phyloP scores from a whole-genome alignment of 2,113 vertebrate species.

The Narcine bancroftii region DNA sequence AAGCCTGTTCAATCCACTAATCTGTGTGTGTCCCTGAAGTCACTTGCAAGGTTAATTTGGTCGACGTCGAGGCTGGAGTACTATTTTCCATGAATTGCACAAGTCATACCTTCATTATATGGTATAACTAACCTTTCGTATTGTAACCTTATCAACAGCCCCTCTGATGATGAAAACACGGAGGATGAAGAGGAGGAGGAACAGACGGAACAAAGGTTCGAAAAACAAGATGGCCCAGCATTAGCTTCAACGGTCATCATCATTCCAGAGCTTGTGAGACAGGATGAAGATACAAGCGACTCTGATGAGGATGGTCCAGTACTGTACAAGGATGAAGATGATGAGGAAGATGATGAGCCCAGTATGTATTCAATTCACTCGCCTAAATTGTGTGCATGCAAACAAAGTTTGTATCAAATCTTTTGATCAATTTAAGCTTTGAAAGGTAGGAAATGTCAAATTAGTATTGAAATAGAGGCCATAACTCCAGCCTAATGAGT shows the following conservation, averaged over 20 bases:
- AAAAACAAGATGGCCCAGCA: slow-evolving; percentile 62
- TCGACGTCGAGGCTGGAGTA: background rate
- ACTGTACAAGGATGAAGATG: slow-evolving; percentile 75
- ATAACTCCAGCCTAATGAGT: background rate
- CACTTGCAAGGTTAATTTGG: background rate
- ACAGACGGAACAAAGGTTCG: slow-evolving; percentile 53
- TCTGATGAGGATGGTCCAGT: slow-evolving; percentile 88
- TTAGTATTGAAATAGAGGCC: background rate
- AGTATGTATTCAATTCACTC: slow-evolving; percentile 53
- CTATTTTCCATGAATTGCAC: background rate
- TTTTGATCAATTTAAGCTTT: background rate
- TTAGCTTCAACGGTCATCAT: slow-evolving; percentile 62
- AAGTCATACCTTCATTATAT: background rate
- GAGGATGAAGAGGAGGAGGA: slow-evolving; percentile 72
- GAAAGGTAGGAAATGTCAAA: background rate
- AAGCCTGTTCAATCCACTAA: background rate
- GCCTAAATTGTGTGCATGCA: background rate
- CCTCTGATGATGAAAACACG: slow-evolving; percentile 80
- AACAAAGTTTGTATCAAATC: background rate
- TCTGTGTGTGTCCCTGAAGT: background rate
- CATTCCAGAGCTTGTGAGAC: slow-evolving; percentile 62
- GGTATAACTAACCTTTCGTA: background rate
- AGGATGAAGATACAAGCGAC: slow-evolving; percentile 64
- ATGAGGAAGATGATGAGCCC: slow-evolving; percentile 68
- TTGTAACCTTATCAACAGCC: slow-evolving; percentile 44